phyloP scores from a whole-genome alignment of 2,888 invertebrate genomes.

The Lasioglossum oenotherae region DNA sequence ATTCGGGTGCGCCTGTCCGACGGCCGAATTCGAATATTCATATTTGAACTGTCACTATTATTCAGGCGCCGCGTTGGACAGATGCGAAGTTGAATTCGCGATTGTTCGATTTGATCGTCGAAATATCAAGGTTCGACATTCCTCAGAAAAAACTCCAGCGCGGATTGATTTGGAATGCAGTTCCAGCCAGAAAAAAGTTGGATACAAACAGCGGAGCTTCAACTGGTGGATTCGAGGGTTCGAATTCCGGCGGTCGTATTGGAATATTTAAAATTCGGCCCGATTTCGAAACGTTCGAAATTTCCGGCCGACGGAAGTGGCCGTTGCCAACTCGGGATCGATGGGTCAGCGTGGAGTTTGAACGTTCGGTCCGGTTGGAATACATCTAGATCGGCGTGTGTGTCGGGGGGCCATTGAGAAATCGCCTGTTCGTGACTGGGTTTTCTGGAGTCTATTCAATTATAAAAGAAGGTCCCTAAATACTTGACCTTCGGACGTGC shows the following conservation, averaged over 20 bases:
- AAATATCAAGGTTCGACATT: neutral
- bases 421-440: constrained; percentile 17
- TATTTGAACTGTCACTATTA: neutral
- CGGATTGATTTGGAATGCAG: neutral
- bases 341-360: neutral
- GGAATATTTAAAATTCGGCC: neutral
- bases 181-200: neutral
- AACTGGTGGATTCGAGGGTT: neutral
- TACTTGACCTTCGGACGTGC: constrained; percentile 37
- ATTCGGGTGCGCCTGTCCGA: neutral
- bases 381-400: neutral
- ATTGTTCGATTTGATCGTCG: neutral
- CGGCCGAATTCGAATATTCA: neutral
- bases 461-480: constrained; percentile 39
- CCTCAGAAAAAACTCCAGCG: neutral
- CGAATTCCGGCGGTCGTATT: neutral
- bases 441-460: constrained; percentile 26
- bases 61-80: neutral
- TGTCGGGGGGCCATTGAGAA: neutral
- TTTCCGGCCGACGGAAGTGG: neutral
- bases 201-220: neutral
- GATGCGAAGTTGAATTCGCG: neutral
- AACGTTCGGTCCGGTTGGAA: neutral
- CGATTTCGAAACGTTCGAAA: neutral
- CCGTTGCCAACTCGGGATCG: neutral